Percentiles rank a stretch among this genome's conserved stretches.
Conservation (phyloP, 2,113 vertebrate genomes). For the Carassius auratus region DNA sequence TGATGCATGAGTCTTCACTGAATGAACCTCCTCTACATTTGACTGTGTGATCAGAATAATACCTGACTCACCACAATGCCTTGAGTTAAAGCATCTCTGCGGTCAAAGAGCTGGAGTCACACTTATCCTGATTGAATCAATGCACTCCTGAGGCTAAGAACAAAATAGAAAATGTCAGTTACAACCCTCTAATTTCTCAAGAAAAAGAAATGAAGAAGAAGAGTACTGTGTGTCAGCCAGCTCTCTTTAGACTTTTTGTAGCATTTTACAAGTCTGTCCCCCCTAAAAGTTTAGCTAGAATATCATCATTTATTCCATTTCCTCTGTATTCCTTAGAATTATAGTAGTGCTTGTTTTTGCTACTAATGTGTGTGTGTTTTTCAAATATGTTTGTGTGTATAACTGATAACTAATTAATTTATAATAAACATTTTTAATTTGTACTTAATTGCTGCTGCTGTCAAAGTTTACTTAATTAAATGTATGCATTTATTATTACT, state of each 20-base stretch:
- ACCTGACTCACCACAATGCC: not conserved
- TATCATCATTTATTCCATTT: too few species aligned
- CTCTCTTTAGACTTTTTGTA: not conserved
- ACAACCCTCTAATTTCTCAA: not conserved
- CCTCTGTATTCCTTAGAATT: too few species aligned
- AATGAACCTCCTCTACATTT: not conserved
- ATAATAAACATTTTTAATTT: too few species aligned
- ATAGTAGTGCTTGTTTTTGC: too few species aligned
- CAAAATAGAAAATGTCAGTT: not conserved
- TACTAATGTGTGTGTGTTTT: too few species aligned
- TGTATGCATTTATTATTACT: too few species aligned
- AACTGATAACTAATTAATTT: too few species aligned
- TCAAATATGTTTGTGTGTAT: too few species aligned
- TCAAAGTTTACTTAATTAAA: too few species aligned
- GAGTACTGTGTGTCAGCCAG: not conserved
- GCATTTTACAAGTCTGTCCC: not conserved
- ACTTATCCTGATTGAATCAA: constrained; percentile 46
- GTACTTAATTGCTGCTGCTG: not conserved
- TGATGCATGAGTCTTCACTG: not conserved
- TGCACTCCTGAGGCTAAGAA: not conserved
- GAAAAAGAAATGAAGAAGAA: not conserved
- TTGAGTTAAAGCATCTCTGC: not conserved
- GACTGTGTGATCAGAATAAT: not conserved
- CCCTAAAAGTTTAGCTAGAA: too few species aligned
- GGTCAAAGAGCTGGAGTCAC: not conserved